These are phyloP conservation scores for Galerucella nymphaeae DNA, from an alignment of 2,888 invertebrate genomes.

Conservation along the genomic window DNA sequence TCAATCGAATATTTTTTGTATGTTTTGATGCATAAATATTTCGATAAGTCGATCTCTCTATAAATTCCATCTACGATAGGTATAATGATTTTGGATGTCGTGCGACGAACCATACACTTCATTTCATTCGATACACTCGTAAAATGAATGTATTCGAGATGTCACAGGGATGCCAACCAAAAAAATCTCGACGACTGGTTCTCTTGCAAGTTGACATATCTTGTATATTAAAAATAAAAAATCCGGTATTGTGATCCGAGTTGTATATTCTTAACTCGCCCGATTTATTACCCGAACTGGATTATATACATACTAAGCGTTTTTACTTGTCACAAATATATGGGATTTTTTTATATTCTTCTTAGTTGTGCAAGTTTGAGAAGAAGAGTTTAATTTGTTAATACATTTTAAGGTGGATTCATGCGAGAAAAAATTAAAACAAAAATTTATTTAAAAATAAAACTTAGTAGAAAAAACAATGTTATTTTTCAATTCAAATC, in stretches of 20 bases:
- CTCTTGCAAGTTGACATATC: slow-evolving; percentile 37
- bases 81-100: slow-evolving; percentile 43
- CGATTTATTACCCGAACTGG: slow-evolving; percentile 32
- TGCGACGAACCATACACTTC: slow-evolving; percentile 44
- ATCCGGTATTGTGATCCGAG: slow-evolving; percentile 40
- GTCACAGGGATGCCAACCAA: slow-evolving; percentile 49
- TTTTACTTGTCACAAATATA: not conserved
- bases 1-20: not conserved
- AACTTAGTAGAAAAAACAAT: too few species aligned
- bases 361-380: too few species aligned
- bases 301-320: slow-evolving; percentile 3
- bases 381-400: too few species aligned
- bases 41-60: not conserved
- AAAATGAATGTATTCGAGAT: slow-evolving; percentile 50
- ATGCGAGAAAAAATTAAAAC: too few species aligned
- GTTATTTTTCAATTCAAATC: too few species aligned
- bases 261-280: slow-evolving; percentile 23
- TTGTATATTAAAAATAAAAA: slow-evolving; percentile 42
- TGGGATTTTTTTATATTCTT: not conserved
- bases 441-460: too few species aligned
- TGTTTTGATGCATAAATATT: not conserved
- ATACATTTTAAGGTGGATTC: too few species aligned
- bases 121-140: slow-evolving; percentile 48
- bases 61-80: slow-evolving; percentile 1
- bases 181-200: slow-evolving; percentile 39